Evolutionary conservation across 2,888 invertebrate species (phyloP).

Genomic region (Nephrotoma appendiculata): DNA sequence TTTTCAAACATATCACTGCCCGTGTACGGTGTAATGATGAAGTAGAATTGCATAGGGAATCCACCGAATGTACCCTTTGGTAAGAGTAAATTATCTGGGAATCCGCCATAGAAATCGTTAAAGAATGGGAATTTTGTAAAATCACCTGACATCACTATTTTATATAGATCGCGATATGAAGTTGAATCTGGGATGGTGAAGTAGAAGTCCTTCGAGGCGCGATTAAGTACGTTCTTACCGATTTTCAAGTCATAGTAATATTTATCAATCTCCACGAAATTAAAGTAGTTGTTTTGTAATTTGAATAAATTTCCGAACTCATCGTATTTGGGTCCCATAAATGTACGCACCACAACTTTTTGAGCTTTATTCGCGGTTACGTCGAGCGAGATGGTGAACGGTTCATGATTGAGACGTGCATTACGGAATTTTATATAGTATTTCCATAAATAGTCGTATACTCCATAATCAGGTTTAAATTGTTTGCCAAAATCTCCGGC

Average conservation of each 20-base stretch:
- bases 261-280: constrained; percentile 51
- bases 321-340: constrained; percentile 56
- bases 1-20: background rate
- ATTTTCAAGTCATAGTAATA: constrained; percentile 44
- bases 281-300: constrained; percentile 42
- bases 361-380: constrained; percentile 41
- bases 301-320: constrained; percentile 37
- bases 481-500: background rate
- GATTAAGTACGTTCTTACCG: constrained; percentile 38
- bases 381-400: constrained; percentile 43
- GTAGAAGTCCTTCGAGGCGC: constrained; percentile 48
- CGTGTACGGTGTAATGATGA: constrained; percentile 39
- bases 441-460: background rate
- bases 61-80: constrained; percentile 50
- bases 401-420: constrained; percentile 47
- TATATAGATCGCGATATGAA: constrained; percentile 31
- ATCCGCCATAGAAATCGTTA: constrained; percentile 38
- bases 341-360: constrained; percentile 48
- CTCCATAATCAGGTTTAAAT: background rate
- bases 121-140: constrained; percentile 31
- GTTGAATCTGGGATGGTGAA: constrained; percentile 48
- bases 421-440: constrained; percentile 38
- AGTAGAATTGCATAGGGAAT: constrained; percentile 44
- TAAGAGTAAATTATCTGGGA: constrained; percentile 46
- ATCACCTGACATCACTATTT: constrained; percentile 33